Conservation (phyloP, 2,888 invertebrate species). For the Acronicta psi region DNA sequence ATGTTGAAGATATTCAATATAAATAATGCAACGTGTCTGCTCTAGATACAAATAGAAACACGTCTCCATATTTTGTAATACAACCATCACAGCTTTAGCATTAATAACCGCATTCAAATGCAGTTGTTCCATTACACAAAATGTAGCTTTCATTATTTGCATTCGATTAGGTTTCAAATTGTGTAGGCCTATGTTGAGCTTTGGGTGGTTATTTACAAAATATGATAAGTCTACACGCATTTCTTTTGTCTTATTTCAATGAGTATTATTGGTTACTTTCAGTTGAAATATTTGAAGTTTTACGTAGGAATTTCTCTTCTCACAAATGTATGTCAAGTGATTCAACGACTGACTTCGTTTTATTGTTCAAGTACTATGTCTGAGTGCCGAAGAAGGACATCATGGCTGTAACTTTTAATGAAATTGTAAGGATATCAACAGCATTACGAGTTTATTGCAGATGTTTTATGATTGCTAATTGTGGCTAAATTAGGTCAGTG, state of each 20-base stretch:
- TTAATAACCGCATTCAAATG: constrained; percentile 23
- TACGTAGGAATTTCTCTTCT: constrained; percentile 61
- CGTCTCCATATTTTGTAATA: constrained; percentile 27
- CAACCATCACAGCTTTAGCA: constrained; percentile 4
- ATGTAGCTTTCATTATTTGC: constrained; percentile 11
- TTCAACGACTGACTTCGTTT: constrained; percentile 75
- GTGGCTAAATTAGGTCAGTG: constrained; percentile 66
- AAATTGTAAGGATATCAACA: constrained; percentile 75
- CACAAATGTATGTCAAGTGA: constrained; percentile 82
- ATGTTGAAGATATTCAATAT: constrained; percentile 1
- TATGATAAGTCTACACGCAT: neutral
- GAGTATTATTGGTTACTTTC: constrained; percentile 18
- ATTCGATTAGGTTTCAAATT: constrained; percentile 6
- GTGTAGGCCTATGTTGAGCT: neutral
- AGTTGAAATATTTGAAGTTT: constrained; percentile 45
- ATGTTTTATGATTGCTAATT: constrained; percentile 71
- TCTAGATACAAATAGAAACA: constrained; percentile 13
- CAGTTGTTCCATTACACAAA: constrained; percentile 13
- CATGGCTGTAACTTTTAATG: constrained; percentile 74
- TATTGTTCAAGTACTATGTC: constrained; percentile 77
- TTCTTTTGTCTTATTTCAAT: neutral
- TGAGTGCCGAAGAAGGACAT: constrained; percentile 75
- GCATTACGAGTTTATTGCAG: constrained; percentile 67
- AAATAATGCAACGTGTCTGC: constrained; percentile 2
- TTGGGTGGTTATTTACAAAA: neutral